phyloP scores from a whole-genome alignment of 2,888 invertebrate genomes.

The Podotricha telesiphe region DNA sequence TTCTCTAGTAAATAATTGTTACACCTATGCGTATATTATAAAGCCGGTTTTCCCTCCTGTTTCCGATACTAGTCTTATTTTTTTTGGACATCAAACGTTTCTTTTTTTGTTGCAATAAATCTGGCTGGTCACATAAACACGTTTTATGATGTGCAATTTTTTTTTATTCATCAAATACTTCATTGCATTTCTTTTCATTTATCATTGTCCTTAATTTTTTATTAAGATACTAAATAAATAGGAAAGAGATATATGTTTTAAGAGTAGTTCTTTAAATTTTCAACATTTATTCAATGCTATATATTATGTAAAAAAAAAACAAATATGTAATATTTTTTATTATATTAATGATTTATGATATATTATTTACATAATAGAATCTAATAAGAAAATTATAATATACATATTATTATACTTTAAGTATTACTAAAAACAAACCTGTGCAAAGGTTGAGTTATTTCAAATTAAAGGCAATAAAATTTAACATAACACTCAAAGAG shows the following conservation, averaged over 20 bases:
- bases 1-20: neutral
- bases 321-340: no score
- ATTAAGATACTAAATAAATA: neutral
- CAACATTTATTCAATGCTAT: no score
- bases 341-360: no score
- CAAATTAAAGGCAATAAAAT: no score
- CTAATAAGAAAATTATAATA: constrained; percentile 1
- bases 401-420: no score
- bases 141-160: neutral
- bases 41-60: constrained; percentile 1
- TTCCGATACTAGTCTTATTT: constrained; percentile 6
- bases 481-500: no score
- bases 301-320: no score
- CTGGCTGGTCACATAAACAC: neutral
- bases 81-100: neutral
- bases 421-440: no score
- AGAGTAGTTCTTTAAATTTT: no score
- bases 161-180: no score
- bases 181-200: neutral
- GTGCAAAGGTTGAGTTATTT: no score
- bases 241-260: no score
- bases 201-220: neutral
- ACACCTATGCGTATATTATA: neutral
- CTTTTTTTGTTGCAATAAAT: neutral
- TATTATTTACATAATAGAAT: neutral